Conservation (phyloP, 2,888 invertebrate genomes). For the Trachelus stipa region DNA sequence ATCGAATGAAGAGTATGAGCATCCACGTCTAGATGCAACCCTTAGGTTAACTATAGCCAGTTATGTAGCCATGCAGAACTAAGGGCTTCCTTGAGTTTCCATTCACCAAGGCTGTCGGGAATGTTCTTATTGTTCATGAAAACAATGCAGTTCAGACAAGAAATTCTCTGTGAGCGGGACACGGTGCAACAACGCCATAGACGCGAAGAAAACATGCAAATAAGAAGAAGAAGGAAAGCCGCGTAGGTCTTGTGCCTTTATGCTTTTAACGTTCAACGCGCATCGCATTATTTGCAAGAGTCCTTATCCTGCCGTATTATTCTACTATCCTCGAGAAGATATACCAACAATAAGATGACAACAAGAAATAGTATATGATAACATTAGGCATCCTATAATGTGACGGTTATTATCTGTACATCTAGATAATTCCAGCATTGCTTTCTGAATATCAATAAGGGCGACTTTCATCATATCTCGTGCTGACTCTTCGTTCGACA, state of each 20-base stretch:
- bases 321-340: not conserved
- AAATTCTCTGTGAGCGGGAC: slow-evolving; percentile 37
- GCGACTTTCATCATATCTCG: not conserved
- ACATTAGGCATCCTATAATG: not conserved
- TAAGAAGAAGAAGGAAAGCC: slow-evolving; percentile 20
- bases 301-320: not conserved
- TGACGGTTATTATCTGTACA: not conserved
- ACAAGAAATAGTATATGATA: not conserved
- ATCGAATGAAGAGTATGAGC: not conserved
- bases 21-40: not conserved
- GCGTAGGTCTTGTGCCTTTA: not conserved
- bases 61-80: not conserved
- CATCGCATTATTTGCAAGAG: not conserved
- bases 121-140: slow-evolving; percentile 43
- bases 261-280: not conserved
- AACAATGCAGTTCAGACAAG: slow-evolving; percentile 41
- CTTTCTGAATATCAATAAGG: not conserved
- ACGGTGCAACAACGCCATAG: slow-evolving; percentile 23
- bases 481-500: not conserved
- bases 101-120: not conserved
- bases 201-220: slow-evolving; percentile 26
- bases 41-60: not conserved
- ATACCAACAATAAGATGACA: not conserved
- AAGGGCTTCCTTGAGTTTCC: not conserved
- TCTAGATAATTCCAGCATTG: not conserved